phyloP scores from a whole-genome alignment of 2,113 vertebrate species.

The Saguinus imperator region DNA sequence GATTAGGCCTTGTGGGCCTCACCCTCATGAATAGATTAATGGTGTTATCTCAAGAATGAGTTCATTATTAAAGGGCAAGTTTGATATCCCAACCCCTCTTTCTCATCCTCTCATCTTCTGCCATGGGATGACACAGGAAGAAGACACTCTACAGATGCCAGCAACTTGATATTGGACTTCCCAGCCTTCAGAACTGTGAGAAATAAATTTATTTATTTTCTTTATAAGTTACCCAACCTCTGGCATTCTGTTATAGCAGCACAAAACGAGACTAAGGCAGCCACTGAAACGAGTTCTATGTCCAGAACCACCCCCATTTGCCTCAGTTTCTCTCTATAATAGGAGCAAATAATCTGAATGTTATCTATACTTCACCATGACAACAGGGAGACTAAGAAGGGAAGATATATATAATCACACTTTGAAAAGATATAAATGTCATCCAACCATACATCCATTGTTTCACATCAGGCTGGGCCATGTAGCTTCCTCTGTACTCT shows the following conservation, averaged over 20 bases:
- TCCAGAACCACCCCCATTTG: neutral
- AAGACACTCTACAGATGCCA: neutral
- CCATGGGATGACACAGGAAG: neutral
- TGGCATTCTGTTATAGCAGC: neutral
- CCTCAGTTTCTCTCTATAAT: neutral
- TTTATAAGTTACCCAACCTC: neutral
- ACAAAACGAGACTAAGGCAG: neutral
- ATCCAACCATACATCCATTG: neutral
- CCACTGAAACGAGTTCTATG: neutral
- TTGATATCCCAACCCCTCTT: neutral
- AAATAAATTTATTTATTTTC: neutral
- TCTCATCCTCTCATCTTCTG: neutral
- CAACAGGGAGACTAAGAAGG: neutral
- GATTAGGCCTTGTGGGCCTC: neutral
- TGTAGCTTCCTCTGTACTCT: neutral
- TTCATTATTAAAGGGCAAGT: no score
- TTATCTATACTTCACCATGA: neutral
- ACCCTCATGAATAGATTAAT: neutral
- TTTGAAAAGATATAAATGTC: slow-evolving; percentile 36
- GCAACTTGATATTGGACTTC: neutral
- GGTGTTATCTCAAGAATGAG: neutral
- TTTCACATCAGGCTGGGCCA: neutral
- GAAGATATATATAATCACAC: neutral
- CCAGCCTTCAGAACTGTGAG: neutral
- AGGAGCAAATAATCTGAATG: neutral